Percentiles rank a stretch among this genome's conserved stretches.
phyloP scores from a whole-genome alignment of 53 echinoderm and acorn worm species.

The Antedon mediterranea region DNA sequence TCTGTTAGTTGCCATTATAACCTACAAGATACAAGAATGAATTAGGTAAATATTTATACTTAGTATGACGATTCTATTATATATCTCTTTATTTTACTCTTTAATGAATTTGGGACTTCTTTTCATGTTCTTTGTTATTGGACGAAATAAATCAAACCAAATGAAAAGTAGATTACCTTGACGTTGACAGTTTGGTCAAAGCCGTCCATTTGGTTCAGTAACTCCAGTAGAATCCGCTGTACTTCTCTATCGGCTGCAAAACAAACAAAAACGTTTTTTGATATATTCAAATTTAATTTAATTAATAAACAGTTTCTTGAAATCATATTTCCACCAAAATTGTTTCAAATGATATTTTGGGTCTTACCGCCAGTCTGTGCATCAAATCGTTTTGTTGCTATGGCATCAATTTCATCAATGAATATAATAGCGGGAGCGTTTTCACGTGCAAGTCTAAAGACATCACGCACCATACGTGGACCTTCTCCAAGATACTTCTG shows the following conservation, averaged over 20 bases:
- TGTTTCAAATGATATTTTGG: not conserved
- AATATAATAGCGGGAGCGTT: constrained; percentile 96
- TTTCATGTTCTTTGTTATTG: too few species aligned
- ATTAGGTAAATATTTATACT: too few species aligned
- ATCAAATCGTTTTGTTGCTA: constrained; percentile 95
- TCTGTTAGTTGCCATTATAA: constrained; percentile 98
- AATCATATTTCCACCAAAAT: not conserved
- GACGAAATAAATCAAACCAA: too few species aligned
- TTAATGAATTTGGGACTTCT: too few species aligned
- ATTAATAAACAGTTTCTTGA: not conserved
- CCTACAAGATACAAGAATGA: too few species aligned
- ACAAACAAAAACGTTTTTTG: not conserved
- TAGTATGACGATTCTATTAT: too few species aligned
- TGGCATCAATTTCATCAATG: constrained; percentile 97
- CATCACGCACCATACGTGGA: constrained; percentile 90
- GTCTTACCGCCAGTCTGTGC: constrained; percentile 88
- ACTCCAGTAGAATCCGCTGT: constrained; percentile 72
- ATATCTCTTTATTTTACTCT: too few species aligned
- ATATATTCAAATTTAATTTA: not conserved
- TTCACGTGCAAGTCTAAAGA: constrained; percentile 88
- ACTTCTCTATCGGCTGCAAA: constrained; percentile 82
- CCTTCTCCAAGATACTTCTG: constrained; percentile 98
- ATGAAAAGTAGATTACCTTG: constrained; percentile 31
- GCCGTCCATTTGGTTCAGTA: constrained; percentile 95
- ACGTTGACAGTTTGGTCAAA: constrained; percentile 97